These are phyloP conservation scores for Agrochola lota DNA, from an alignment of 2,888 invertebrate species.

Conservation along the genomic window DNA sequence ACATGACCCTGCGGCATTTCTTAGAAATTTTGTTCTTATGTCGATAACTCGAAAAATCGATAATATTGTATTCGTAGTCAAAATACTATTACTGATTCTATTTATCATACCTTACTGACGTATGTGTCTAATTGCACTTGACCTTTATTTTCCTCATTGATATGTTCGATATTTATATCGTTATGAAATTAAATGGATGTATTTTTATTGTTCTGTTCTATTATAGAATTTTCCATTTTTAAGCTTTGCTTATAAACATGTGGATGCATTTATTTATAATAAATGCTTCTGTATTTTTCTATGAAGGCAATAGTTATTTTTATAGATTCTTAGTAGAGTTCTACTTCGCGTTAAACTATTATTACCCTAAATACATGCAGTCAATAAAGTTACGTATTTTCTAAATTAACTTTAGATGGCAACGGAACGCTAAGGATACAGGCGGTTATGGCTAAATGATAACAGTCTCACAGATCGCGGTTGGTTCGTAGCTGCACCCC, in stretches of 20 bases:
- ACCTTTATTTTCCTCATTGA: not conserved
- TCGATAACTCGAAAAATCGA: not conserved
- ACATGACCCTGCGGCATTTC: not conserved
- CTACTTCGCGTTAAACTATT: not conserved
- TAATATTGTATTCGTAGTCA: not conserved
- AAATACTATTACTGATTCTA: conserved; percentile 20
- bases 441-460: not conserved
- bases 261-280: not conserved
- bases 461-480: not conserved
- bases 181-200: not conserved
- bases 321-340: not conserved
- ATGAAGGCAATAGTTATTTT: not conserved
- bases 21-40: not conserved
- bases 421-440: not conserved
- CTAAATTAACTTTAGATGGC: not conserved
- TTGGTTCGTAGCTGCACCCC: not conserved
- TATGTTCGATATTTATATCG: not conserved
- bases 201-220: not conserved
- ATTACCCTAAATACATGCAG: not conserved
- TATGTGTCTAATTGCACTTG: not conserved
- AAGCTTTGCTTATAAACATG: not conserved
- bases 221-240: not conserved
- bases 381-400: not conserved
- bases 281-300: no score
- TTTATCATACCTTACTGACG: not conserved